A percentile compares a stretch with the other conserved stretches of the same genome.
Evolutionary conservation across 2,797 vertebrate genomes (phyloP).

Genomic region (Morelia viridis): DNA sequence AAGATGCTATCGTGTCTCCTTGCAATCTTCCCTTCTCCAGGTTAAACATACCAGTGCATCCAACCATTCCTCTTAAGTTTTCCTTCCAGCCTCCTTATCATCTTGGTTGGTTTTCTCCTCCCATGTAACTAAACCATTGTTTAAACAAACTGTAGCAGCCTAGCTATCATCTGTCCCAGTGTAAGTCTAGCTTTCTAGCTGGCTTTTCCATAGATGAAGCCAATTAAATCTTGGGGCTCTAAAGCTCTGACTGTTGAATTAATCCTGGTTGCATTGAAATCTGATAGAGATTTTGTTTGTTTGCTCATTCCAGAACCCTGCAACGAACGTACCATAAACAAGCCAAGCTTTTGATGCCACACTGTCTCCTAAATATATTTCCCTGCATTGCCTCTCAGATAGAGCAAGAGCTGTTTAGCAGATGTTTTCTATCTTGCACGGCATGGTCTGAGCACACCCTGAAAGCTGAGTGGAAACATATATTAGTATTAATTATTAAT

Average conservation of each 20-base stretch:
- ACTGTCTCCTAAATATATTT: neutral
- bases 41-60: neutral
- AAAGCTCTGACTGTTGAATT: neutral
- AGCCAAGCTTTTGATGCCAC: neutral
- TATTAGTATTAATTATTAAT: slow-evolving; percentile 47
- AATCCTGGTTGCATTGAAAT: neutral
- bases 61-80: neutral
- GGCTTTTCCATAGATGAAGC: neutral
- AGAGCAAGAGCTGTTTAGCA: neutral
- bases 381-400: neutral
- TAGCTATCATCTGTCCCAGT: neutral
- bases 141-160: neutral
- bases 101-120: neutral
- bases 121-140: neutral
- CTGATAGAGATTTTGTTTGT: neutral
- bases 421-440: slow-evolving; percentile 46
- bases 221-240: neutral
- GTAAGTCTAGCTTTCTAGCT: neutral
- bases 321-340: neutral
- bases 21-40: too few species aligned
- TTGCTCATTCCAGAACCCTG: neutral
- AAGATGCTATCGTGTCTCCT: too few species aligned
- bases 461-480: slow-evolving; percentile 38
- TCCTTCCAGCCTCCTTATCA: neutral
- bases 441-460: slow-evolving; percentile 27